Evolutionary conservation across 1,140 invertebrate genomes (phyloP), one percentile per base, ranked within the genome.

Genomic region (Drosophila mayri): DNA sequence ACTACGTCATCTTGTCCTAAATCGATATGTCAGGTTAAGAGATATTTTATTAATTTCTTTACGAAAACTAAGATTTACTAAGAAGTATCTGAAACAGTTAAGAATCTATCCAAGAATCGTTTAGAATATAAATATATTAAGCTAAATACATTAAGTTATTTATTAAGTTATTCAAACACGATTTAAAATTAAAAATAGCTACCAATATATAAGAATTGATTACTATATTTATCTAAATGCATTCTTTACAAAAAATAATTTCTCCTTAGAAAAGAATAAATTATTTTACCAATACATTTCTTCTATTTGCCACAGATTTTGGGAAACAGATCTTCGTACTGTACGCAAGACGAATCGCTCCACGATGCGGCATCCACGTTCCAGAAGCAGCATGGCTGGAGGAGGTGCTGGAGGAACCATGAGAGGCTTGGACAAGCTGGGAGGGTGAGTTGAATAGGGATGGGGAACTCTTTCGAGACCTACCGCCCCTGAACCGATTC

Each of bases 261-360:
- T 47, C 1, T 14, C 0, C 0, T 32, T 1, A 11, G 18, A 12
- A 16, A 35, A 14, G 6, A 30, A 47, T 9, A 5, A 11, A 38
- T 30, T 18, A 25, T 44, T 37, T 60, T 50, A 16, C 28, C 44
- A 50, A 43, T 37, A 37, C 1, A 54, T 40, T 41, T 38, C 9
- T 38, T 25, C 12, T 10, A 35, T 30, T 20, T 38, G 37, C 18
- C 22, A 20, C 62, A 93, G 92, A 28, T 93, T 98, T 88, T 98
- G 97, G 96, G 95, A 96, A 82, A 95, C 95, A 67, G 96, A 98
- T 90, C 95, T 98, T 38, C 95, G 95, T 59, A 93, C 96, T 12
- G 95, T 95, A 3, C 93, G 96, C 32, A 95, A 96, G 71, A 94
- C 93, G n/a, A 95, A 95, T 80, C 91, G 93, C 40, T 93, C 92